Conservation (phyloP, 23 tunicate species). For the Diplosoma virens region DNA sequence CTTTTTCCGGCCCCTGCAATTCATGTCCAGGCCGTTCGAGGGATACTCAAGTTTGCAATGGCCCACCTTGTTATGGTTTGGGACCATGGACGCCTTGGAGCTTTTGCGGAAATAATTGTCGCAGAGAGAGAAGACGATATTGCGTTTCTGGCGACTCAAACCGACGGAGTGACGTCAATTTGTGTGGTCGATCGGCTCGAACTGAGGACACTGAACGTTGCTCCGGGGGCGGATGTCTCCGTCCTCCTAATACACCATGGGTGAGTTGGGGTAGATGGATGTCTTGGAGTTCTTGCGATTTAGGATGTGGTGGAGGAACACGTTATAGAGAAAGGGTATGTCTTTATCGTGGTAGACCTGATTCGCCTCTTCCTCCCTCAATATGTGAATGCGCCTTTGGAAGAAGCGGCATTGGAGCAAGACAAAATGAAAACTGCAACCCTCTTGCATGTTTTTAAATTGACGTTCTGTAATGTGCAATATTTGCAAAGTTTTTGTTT, state of each 20-base stretch:
- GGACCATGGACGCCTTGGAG: neutral
- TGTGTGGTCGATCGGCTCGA: neutral
- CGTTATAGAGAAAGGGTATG: neutral
- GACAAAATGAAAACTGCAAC: neutral
- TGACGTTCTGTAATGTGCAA: neutral
- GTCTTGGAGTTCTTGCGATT: neutral
- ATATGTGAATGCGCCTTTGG: constrained; percentile 3
- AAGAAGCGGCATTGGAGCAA: neutral
- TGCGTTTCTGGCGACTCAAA: neutral
- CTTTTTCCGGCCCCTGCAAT: neutral
- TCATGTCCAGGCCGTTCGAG: neutral
- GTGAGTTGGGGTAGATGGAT: constrained; percentile 5
- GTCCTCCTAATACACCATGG: neutral
- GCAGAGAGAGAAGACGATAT: neutral
- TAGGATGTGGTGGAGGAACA: neutral
- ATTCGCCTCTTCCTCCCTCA: neutral
- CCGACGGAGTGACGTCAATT: neutral
- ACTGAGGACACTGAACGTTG: neutral
- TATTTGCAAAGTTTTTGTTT: neutral
- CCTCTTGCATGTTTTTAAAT: neutral
- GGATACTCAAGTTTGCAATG: neutral
- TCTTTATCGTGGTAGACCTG: constrained; percentile 5
- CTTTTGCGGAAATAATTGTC: neutral
- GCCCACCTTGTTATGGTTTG: neutral
- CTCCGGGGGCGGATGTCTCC: neutral